A percentile compares a stretch with the other conserved stretches of the same genome.
These are phyloP conservation scores for Trachymyrmex septentrionalis DNA, from an alignment of 1,140 invertebrate species.

Conservation along the genomic window DNA sequence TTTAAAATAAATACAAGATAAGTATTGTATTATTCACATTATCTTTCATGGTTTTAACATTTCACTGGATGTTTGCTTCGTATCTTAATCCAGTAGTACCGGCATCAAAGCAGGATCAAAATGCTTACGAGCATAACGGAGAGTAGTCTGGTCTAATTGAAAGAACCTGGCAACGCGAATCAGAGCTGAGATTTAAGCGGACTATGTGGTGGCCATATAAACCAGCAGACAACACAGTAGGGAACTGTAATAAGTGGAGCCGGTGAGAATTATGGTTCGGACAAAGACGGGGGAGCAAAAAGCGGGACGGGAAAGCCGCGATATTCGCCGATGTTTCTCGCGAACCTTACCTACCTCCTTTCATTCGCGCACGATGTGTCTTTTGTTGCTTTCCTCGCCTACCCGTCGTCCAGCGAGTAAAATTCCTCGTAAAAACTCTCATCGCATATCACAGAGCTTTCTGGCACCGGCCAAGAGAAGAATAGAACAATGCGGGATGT, in stretches of 20 bases:
- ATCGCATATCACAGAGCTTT: constrained; percentile 1
- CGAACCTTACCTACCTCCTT: constrained; percentile 33
- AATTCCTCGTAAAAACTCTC: constrained; percentile 45
- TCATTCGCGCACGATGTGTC: constrained; percentile 32
- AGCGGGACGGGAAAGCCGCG: constrained; percentile 14
- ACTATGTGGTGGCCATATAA: constrained; percentile 49
- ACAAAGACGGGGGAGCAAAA: constrained; percentile 22
- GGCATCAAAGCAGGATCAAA: constrained; percentile 37
- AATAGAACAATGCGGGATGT: constrained; percentile 35
- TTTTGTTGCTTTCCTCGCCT: constrained; percentile 23
- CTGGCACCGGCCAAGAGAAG: background rate
- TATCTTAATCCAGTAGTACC: constrained; percentile 13
- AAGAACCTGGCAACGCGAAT: constrained; percentile 46
- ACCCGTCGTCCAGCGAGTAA: background rate
- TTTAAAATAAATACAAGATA: background rate
- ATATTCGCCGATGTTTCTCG: constrained; percentile 48
- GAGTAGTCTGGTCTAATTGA: constrained; percentile 41
- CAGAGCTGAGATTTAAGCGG: constrained; percentile 48
- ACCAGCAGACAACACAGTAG: constrained; percentile 49
- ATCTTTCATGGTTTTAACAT: background rate
- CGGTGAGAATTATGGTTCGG: constrained; percentile 47
- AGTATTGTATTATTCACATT: background rate
- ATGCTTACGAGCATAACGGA: constrained; percentile 24
- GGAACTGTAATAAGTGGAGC: constrained; percentile 52
- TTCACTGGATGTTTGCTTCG: background rate